A percentile compares a stretch with the other conserved stretches of the same genome.
These are phyloP conservation scores for Hyles euphorbiae DNA, from an alignment of 1,140 invertebrate genomes.

Conservation along the genomic window DNA sequence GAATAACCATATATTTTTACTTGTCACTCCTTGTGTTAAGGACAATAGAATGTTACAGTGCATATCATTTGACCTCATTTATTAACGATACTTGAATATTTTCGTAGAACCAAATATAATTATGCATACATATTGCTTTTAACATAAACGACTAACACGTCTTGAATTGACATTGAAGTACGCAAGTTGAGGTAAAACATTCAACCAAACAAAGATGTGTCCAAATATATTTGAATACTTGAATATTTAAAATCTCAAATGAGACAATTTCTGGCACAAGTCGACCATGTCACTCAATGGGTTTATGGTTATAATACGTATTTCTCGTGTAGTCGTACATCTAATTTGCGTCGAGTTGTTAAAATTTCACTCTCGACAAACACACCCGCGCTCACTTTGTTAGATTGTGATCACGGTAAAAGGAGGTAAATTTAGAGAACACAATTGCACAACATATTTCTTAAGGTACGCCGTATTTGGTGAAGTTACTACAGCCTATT, in stretches of 20 bases:
- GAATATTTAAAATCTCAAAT: too few species aligned
- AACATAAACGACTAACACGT: too few species aligned
- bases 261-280: constrained; percentile 4
- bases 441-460: constrained; percentile 1
- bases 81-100: too few species aligned
- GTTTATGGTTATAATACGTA: constrained; percentile 3
- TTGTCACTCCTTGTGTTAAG: background rate
- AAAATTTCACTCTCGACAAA: constrained; percentile 60
- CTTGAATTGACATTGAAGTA: too few species aligned
- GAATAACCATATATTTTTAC: constrained; percentile 5
- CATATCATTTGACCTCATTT: background rate
- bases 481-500: background rate
- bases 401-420: constrained; percentile 14
- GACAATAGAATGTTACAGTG: background rate
- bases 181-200: too few species aligned
- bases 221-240: too few species aligned
- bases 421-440: constrained; percentile 4
- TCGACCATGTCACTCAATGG: constrained; percentile 32
- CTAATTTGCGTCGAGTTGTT: constrained; percentile 45
- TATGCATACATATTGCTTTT: too few species aligned
- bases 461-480: background rate
- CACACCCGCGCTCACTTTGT: constrained; percentile 21
- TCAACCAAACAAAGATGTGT: too few species aligned
- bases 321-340: constrained; percentile 14
- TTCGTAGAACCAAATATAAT: too few species aligned